A percentile compares a stretch with the other conserved stretches of the same genome.
Evolutionary conservation across 2,113 vertebrate species (phyloP).

Genomic region (Ochotona princeps): DNA sequence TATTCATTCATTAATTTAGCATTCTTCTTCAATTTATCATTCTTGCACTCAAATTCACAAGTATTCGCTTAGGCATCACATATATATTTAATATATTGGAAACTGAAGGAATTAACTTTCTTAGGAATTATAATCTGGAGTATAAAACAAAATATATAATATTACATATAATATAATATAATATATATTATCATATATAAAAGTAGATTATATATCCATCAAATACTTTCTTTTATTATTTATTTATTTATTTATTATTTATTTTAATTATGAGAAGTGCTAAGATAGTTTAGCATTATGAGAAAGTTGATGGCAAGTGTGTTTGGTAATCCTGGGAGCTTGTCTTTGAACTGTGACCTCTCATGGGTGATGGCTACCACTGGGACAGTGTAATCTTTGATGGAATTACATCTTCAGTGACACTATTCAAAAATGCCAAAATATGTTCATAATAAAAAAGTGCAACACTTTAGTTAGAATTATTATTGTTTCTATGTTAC

Average conservation of each 20-base stretch:
- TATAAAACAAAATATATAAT: neutral
- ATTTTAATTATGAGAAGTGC: neutral
- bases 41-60: neutral
- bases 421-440: neutral
- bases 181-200: neutral
- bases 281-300: neutral
- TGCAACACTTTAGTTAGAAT: neutral
- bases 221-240: neutral
- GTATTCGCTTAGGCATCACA: neutral
- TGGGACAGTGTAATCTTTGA: neutral
- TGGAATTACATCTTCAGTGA: neutral
- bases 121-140: neutral
- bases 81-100: neutral
- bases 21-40: neutral
- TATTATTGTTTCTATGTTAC: neutral
- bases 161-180: neutral
- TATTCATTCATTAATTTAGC: slow-evolving; percentile 40
- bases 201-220: neutral
- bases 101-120: slow-evolving; percentile 11
- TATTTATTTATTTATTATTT: slow-evolving; percentile 48
- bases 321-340: neutral
- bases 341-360: neutral
- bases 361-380: neutral
- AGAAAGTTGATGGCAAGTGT: neutral
- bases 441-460: neutral